These are phyloP conservation scores for Asarcornis scutulata DNA, from an alignment of 2,113 vertebrate genomes.

Conservation along the genomic window DNA sequence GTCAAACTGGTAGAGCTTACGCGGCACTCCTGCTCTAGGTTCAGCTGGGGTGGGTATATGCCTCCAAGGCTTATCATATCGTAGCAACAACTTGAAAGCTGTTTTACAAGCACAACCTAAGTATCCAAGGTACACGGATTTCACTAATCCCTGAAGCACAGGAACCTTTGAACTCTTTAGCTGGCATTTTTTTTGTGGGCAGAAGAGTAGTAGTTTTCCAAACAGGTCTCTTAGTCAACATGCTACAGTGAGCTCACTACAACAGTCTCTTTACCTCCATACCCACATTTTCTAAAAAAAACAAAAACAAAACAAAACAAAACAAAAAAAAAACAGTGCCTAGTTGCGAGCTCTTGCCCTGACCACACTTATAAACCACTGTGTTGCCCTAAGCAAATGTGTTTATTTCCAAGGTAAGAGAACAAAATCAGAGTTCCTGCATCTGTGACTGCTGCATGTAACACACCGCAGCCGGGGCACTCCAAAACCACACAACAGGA, in stretches of 20 bases:
- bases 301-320: neutral
- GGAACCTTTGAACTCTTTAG: neutral
- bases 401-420: neutral
- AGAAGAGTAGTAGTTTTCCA: neutral
- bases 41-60: neutral
- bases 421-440: neutral
- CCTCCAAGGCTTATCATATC: neutral
- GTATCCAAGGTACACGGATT: neutral
- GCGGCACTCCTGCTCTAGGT: rapidly evolving
- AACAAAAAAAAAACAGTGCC: too few species aligned
- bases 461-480: neutral
- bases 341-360: neutral
- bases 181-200: neutral
- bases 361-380: neutral
- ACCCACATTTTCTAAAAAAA: neutral
- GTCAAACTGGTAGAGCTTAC: neutral
- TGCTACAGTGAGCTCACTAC: neutral
- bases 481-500: neutral
- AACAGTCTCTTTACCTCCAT: neutral
- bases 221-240: neutral
- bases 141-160: neutral
- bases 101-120: neutral
- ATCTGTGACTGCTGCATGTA: neutral
- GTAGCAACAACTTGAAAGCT: neutral
- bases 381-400: rapidly evolving